A percentile compares a stretch with the other conserved stretches of the same genome.
Evolutionary conservation across 1,140 invertebrate species (phyloP).

Genomic region (Babylonia areolata): DNA sequence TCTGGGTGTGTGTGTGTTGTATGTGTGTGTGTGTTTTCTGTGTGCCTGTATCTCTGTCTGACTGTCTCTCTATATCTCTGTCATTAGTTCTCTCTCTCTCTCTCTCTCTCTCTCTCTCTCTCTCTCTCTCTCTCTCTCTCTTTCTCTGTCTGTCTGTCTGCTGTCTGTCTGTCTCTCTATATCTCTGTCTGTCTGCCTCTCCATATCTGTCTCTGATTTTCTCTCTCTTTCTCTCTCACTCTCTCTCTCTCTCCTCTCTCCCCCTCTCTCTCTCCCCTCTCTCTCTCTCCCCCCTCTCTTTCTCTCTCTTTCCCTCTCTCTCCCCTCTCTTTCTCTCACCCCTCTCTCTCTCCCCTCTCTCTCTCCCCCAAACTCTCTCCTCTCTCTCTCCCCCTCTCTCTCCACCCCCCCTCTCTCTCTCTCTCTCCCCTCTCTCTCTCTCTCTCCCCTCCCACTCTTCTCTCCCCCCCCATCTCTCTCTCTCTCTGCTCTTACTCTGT

Average conservation of each 20-base stretch:
- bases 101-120: no score
- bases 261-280: not conserved
- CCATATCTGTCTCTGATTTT: not conserved
- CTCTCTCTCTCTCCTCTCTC: not conserved
- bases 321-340: not conserved
- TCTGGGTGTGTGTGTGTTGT: no score
- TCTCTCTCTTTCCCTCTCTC: not conserved
- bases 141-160: not conserved
- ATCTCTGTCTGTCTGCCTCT: not conserved
- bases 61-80: no score
- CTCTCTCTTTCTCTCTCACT: not conserved
- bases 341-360: not conserved
- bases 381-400: not conserved
- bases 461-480: no score
- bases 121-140: not conserved
- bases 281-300: not conserved
- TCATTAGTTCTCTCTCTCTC: no score
- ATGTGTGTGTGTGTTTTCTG: no score
- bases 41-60: no score
- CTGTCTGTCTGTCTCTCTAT: not conserved
- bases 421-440: no score
- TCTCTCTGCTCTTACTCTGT: no score
- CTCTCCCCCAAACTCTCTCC: not conserved
- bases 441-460: no score
- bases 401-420: not conserved